Conservation (phyloP, 2,888 invertebrate genomes). For the Synanthedon andrenaeformis region DNA sequence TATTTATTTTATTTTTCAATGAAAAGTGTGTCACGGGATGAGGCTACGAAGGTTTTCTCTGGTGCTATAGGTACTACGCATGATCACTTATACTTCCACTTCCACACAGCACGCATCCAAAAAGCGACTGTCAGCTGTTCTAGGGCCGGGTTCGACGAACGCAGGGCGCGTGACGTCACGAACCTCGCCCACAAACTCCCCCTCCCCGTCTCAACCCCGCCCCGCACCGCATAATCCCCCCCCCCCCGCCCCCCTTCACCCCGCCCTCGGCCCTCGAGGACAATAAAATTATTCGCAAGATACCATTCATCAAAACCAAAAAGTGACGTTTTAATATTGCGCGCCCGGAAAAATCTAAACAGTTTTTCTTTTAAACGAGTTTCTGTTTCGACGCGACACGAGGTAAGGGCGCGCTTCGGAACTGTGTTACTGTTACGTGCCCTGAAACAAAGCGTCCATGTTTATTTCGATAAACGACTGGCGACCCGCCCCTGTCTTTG, state of each 20-base stretch:
- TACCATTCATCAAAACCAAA: constrained; percentile 41
- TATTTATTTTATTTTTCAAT: too few species aligned
- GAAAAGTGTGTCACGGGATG: too few species aligned
- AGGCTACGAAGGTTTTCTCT: too few species aligned
- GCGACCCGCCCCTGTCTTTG: too few species aligned
- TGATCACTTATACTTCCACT: background rate
- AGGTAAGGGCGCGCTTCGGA: constrained; percentile 1
- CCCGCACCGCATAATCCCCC: constrained; percentile 10
- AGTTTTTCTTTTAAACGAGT: constrained; percentile 1
- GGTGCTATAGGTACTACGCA: background rate
- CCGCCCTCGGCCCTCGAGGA: constrained; percentile 21
- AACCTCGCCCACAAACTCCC: constrained; percentile 27
- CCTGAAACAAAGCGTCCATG: background rate
- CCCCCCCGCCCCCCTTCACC: constrained; percentile 9
- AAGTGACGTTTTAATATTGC: constrained; percentile 8
- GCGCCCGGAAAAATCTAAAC: constrained; percentile 3
- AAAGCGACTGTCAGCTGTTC: constrained; percentile 37
- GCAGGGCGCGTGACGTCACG: constrained; percentile 52
- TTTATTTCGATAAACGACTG: too few species aligned
- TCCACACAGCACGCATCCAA: background rate
- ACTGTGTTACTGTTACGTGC: constrained; percentile 4
- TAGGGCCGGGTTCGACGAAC: constrained; percentile 35
- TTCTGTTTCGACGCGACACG: background rate
- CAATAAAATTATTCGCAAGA: constrained; percentile 60
- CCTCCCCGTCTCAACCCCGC: constrained; percentile 11